Evolutionary conservation across 2,113 vertebrate genomes (phyloP), one percentile per base, ranked within the genome.

Genomic region (Perognathus longimembris): DNA sequence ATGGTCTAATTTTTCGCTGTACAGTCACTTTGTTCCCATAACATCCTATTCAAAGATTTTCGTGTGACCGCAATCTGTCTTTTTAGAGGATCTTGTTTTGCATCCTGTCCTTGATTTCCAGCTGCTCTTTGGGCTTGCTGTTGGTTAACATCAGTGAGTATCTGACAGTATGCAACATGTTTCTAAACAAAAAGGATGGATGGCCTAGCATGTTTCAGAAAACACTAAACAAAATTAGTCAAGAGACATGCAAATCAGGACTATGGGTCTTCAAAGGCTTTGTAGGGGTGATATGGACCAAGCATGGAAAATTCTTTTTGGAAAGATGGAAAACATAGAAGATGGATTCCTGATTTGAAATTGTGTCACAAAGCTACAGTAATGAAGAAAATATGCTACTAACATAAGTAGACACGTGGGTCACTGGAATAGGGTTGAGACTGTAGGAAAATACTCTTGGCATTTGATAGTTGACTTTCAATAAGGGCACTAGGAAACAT

Each of bases 1-100:
- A 63, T 85, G 34, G 54, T 90, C 85, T 74, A 34, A 91, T 76
- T 94, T 93, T 96, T 97, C 90, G 97, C 90, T 94, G 78, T 83
- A 42, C 73, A 92, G 80, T 45, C 0, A 57, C 6, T 94, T 91
- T 67, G 67, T 95, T 95, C 59, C 86, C 91, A 91, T 14, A 93
- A 88, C 12, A 84, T 95, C 45, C 32, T 94, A 89, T 77, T 88
- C 84, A 87, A 69, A 90, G 67, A 75, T 26, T 91, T 94, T 86
- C 22, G 70, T 79, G 77, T 85, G 79, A 92, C 67, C 73, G 59
- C 18, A 94, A 71, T 90, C 82, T 88, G 81, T 76, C 91, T 73
- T 84, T 83, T 70, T 66, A 80, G 57, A 6, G 83, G 38, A 1
- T 22, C 7, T 5, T 71, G n/a, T 80, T 95, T 94, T 85, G 73